phyloP scores from a whole-genome alignment of 2,888 invertebrate genomes.

The Colletes collaris region DNA sequence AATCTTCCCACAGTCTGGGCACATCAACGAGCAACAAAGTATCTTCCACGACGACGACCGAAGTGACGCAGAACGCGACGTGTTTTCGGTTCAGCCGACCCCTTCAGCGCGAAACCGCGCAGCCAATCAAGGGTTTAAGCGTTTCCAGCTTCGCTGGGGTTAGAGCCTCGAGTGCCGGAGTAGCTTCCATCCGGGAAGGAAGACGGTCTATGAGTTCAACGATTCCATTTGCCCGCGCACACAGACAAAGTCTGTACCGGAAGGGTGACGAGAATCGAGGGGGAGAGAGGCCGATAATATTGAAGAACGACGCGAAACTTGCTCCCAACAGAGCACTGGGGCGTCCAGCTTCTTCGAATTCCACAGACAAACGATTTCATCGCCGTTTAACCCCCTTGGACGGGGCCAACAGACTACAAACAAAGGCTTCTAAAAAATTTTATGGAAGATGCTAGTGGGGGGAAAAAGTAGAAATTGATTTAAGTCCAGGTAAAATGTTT shows the following conservation, averaged over 20 bases:
- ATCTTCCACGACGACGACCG: background rate
- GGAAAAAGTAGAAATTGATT: too few relatives aligned
- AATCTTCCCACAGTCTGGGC: too few relatives aligned
- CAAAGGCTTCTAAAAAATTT: too few relatives aligned
- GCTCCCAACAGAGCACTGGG: background rate
- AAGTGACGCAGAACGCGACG: conserved; percentile 9
- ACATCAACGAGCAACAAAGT: too few relatives aligned
- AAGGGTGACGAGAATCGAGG: conserved; percentile 15
- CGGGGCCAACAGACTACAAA: too few relatives aligned
- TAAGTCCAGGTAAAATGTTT: too few relatives aligned
- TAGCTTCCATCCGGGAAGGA: conserved; percentile 33
- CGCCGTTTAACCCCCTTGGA: too few relatives aligned
- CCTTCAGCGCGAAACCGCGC: conserved; percentile 13
- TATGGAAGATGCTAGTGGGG: too few relatives aligned
- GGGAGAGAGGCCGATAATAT: conserved; percentile 10
- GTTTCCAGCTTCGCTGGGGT: conserved; percentile 19
- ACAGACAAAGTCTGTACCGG: background rate
- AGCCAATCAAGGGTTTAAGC: conserved; percentile 23
- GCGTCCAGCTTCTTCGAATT: conserved; percentile 19
- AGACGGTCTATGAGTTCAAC: conserved; percentile 32
- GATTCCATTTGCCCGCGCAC: conserved; percentile 38
- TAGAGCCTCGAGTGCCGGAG: conserved; percentile 18
- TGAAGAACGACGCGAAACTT: conserved; percentile 16
- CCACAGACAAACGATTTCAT: conserved; percentile 40
- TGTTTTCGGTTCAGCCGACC: conserved; percentile 9